Evolutionary conservation across 2,113 vertebrate genomes (phyloP).

Genomic region (Leptodactylus fuscus): DNA sequence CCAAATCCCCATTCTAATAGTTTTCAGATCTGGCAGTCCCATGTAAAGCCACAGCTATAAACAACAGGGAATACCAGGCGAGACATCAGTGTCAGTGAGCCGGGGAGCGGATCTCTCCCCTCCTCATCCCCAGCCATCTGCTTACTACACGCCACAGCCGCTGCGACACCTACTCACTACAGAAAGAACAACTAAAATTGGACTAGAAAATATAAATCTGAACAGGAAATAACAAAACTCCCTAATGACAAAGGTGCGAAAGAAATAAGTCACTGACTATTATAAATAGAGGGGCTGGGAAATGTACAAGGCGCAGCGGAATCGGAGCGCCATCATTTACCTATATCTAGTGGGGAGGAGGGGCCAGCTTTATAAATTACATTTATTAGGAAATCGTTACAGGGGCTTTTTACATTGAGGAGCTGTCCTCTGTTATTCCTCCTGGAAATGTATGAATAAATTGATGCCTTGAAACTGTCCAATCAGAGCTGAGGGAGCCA

Average conservation of each 20-base stretch:
- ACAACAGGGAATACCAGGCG: not conserved
- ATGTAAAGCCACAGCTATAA: not conserved
- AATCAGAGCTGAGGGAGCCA: too few species aligned
- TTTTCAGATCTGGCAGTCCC: not conserved
- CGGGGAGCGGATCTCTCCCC: not conserved
- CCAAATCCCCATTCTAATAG: not conserved
- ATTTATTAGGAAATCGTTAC: too few species aligned
- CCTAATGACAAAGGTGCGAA: not conserved
- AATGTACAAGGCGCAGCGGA: not conserved
- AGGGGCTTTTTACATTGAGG: too few species aligned
- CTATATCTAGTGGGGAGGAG: too few species aligned
- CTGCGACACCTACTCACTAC: conserved; percentile 35
- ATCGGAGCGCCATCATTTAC: too few species aligned
- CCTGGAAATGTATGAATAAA: too few species aligned
- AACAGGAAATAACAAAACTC: not conserved
- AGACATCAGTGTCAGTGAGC: not conserved
- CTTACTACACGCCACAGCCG: conserved; percentile 43
- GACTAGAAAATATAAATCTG: not conserved
- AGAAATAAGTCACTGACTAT: not conserved
- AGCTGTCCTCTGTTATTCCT: too few species aligned
- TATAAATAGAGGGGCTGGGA: not conserved
- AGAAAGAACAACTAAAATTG: conserved; percentile 54
- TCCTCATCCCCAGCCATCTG: conserved; percentile 43
- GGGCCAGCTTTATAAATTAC: too few species aligned
- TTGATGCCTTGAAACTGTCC: too few species aligned